phyloP scores from a whole-genome alignment of 1,140 invertebrate genomes.

The Cepaea nemoralis region DNA sequence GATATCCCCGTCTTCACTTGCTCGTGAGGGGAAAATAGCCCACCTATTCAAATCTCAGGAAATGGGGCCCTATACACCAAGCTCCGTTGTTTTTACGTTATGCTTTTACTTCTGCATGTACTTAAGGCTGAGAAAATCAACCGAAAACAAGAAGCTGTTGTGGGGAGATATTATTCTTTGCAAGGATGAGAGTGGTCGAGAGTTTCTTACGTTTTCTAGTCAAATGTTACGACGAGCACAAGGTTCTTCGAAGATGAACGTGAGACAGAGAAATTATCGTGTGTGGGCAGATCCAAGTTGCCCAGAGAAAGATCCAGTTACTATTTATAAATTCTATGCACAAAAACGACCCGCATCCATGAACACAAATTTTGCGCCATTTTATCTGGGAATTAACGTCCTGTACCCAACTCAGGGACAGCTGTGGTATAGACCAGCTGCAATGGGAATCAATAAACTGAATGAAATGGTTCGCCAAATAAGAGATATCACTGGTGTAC shows the following conservation, averaged over 20 bases:
- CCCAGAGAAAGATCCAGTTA: conserved; percentile 60
- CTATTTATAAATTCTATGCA: conserved; percentile 64
- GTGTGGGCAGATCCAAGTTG: conserved; percentile 55
- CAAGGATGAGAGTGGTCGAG: conserved; percentile 53
- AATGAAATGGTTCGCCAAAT: conserved; percentile 66
- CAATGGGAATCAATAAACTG: conserved; percentile 67
- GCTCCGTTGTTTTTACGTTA: conserved; percentile 62
- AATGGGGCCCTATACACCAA: conserved; percentile 65
- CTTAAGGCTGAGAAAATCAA: conserved; percentile 62
- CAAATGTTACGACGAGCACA: conserved; percentile 47
- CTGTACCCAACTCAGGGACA: conserved; percentile 55
- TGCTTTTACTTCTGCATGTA: conserved; percentile 65
- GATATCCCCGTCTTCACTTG: conserved; percentile 51
- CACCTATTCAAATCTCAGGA: conserved; percentile 60
- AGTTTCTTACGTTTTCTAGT: conserved; percentile 59
- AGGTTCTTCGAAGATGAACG: conserved; percentile 45
- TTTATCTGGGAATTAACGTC: conserved; percentile 61
- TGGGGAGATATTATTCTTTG: conserved; percentile 66
- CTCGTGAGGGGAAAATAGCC: conserved; percentile 55
- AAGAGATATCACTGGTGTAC: conserved; percentile 60
- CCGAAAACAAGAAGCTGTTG: conserved; percentile 65
- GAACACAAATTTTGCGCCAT: conserved; percentile 60
- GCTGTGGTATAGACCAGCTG: conserved; percentile 61
- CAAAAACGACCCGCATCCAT: conserved; percentile 57
- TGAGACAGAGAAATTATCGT: conserved; percentile 43